Conservation (phyloP, 1,140 invertebrate genomes). For the Meloidogyne exigua region DNA sequence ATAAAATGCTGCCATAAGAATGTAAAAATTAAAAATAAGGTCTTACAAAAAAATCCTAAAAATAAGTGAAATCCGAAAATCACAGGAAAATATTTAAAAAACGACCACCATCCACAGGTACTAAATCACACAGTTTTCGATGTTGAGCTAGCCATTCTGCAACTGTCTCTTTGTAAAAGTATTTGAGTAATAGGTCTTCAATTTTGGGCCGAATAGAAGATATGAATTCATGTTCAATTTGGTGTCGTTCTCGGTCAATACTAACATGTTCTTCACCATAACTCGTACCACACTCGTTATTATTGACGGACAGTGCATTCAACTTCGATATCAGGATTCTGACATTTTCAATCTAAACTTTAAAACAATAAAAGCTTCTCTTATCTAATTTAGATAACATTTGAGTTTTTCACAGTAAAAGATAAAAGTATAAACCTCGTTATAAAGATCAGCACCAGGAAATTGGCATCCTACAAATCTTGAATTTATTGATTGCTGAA, state of each 20-base stretch:
- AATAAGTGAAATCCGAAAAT: not conserved
- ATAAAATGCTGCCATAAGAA: too few species aligned
- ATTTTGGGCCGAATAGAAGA: conserved; percentile 26
- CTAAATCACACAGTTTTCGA: not conserved
- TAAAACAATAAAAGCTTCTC: not conserved
- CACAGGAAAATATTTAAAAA: not conserved
- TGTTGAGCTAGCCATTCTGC: conserved; percentile 32
- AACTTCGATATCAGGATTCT: conserved; percentile 26
- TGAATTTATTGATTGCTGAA: conserved; percentile 27
- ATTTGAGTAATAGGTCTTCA: conserved; percentile 19
- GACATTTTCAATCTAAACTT: conserved; percentile 34
- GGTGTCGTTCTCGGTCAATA: conserved; percentile 19
- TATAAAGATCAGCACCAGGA: conserved; percentile 30
- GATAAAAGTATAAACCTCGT: conserved; percentile 6
- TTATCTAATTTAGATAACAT: too few species aligned
- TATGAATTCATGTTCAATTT: conserved; percentile 16
- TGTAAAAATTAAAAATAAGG: too few species aligned
- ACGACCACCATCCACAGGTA: not conserved
- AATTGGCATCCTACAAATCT: conserved; percentile 26
- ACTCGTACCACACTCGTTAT: not conserved
- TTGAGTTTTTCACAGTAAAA: not conserved
- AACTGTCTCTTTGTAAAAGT: conserved; percentile 37
- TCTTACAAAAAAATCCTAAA: not conserved
- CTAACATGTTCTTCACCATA: not conserved
- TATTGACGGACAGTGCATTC: not conserved